These are phyloP conservation scores for Chrysemys picta DNA, from an alignment of 2,113 vertebrate genomes.

Conservation along the genomic window DNA sequence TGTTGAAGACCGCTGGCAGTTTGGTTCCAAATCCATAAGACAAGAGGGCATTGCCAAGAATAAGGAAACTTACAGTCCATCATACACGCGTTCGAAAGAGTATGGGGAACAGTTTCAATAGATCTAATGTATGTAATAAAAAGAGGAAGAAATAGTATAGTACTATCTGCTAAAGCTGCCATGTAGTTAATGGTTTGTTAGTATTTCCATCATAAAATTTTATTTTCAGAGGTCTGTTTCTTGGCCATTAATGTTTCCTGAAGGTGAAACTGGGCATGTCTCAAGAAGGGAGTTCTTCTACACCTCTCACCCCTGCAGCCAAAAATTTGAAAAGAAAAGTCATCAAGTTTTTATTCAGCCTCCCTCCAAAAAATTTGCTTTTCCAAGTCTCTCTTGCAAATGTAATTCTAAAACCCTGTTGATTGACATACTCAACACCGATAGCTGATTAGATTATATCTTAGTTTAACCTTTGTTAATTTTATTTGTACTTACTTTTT, in stretches of 20 bases:
- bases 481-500: background rate
- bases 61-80: background rate
- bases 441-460: background rate
- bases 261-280: background rate
- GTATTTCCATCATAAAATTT: background rate
- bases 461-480: background rate
- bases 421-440: background rate
- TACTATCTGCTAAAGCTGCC: background rate
- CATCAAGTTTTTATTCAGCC: background rate
- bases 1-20: background rate
- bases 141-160: background rate
- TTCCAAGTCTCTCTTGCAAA: background rate
- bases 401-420: background rate
- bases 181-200: background rate
- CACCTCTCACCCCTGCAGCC: background rate
- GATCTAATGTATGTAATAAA: background rate
- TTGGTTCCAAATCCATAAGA: background rate
- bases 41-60: background rate
- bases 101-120: background rate
- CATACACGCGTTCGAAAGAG: background rate
- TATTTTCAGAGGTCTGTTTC: constrained; percentile 2
- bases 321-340: background rate
- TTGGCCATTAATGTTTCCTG: background rate
- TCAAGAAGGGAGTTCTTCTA: background rate
- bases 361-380: background rate